These are phyloP conservation scores for Rafetus swinhoei DNA, from an alignment of 2,113 vertebrate genomes.

Conservation along the genomic window DNA sequence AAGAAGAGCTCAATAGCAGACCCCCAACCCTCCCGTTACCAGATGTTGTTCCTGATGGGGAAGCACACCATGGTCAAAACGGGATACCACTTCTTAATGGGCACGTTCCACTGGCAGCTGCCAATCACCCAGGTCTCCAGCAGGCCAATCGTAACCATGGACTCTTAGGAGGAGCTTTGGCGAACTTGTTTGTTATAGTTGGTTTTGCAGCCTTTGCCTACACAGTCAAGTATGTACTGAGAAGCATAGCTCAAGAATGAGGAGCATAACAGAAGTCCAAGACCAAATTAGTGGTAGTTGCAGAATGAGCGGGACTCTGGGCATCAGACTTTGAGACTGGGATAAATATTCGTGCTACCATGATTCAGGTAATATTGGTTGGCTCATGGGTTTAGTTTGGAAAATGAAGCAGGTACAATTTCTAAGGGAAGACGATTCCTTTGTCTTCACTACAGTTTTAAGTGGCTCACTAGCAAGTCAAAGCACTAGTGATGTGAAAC, in stretches of 20 bases:
- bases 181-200: slow-evolving; percentile 98
- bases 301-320: slow-evolving; percentile 57
- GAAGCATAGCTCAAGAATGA: slow-evolving; percentile 99
- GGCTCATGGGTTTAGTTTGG: slow-evolving; percentile 72
- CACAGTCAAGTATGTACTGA: slow-evolving; percentile 97
- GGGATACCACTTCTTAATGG: slow-evolving; percentile 87
- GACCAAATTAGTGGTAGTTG: slow-evolving; percentile 61
- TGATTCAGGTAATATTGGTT: slow-evolving; percentile 40
- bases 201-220: slow-evolving; percentile 98
- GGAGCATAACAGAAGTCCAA: slow-evolving; percentile 5
- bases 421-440: neutral
- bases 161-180: slow-evolving; percentile 94
- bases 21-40: slow-evolving; percentile 92
- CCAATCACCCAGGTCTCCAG: slow-evolving; percentile 84
- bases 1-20: slow-evolving; percentile 88
- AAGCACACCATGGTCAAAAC: slow-evolving; percentile 87
- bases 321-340: slow-evolving; percentile 38
- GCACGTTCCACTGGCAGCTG: slow-evolving; percentile 76
- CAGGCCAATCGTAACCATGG: slow-evolving; percentile 97
- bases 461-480: slow-evolving; percentile 13
- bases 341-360: slow-evolving; percentile 38
- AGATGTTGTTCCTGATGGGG: slow-evolving; percentile 93
- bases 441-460: neutral
- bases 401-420: neutral
- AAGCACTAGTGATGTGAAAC: neutral